Percentiles rank a stretch among this genome's conserved stretches.
Evolutionary conservation across 2,797 vertebrate species (phyloP).

Genomic region (Sebastes aleutianus): DNA sequence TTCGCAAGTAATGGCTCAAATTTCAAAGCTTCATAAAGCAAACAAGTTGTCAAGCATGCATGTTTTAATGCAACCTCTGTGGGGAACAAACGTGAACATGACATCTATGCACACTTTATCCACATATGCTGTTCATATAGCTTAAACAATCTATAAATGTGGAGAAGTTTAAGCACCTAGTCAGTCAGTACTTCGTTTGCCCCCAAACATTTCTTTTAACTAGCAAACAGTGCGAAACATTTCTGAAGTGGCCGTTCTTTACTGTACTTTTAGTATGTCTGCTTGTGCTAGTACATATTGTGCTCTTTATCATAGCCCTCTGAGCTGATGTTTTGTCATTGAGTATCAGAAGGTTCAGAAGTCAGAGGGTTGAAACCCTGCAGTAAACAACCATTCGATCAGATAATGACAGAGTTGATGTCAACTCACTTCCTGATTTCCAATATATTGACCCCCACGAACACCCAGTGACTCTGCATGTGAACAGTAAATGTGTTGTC

Average conservation of each 20-base stretch:
- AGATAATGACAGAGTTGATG: not conserved
- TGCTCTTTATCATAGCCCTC: not conserved
- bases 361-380: not conserved
- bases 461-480: not conserved
- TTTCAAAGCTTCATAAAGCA: not conserved
- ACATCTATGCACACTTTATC: not conserved
- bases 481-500: not conserved
- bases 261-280: not conserved
- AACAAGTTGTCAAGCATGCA: not conserved
- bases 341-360: not conserved
- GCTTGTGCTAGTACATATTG: not conserved
- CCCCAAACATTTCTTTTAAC: not conserved
- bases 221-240: not conserved
- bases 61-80: not conserved
- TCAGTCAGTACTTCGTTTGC: not conserved
- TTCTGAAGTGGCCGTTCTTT: not conserved
- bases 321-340: not conserved
- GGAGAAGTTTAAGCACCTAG: not conserved
- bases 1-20: not conserved
- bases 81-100: not conserved
- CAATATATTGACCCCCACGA: not conserved
- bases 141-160: not conserved
- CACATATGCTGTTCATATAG: not conserved
- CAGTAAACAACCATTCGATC: not conserved
- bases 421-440: not conserved